Conservation (phyloP, 2,113 vertebrate species). For the Chaetodon auriga region DNA sequence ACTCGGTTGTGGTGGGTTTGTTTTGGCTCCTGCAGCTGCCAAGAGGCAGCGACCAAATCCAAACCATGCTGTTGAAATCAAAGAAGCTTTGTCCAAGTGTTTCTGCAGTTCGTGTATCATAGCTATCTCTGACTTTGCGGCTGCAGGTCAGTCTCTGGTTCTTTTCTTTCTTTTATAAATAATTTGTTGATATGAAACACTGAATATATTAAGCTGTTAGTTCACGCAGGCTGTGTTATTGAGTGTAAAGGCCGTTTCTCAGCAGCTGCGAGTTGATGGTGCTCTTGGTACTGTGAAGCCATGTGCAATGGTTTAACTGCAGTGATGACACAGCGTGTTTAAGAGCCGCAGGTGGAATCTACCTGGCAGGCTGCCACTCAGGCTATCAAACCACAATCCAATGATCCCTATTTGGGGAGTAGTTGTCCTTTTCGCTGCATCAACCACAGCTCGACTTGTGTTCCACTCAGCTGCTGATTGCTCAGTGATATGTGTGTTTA, state of each 20-base stretch:
- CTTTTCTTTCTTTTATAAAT: not conserved
- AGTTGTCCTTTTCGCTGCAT: conserved; percentile 62
- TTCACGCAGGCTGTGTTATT: not conserved
- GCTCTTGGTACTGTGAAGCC: conserved; percentile 16
- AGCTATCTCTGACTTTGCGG: not conserved
- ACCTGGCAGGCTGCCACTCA: conserved; percentile 71
- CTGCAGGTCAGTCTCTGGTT: not conserved
- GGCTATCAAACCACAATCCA: conserved; percentile 63
- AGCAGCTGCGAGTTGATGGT: conserved; percentile 37
- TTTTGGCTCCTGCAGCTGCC: not conserved
- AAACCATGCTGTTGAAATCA: not conserved
- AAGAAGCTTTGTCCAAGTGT: not conserved
- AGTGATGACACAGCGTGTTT: conserved; percentile 48
- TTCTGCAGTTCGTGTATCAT: not conserved
- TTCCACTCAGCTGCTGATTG: conserved; percentile 64
- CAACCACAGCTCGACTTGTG: conserved; percentile 44
- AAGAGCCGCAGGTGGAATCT: conserved; percentile 66
- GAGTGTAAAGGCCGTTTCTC: conserved; percentile 14
- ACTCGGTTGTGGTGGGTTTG: not conserved
- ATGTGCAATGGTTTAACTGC: conserved; percentile 26
- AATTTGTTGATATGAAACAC: not conserved
- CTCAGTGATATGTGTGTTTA: conserved; percentile 72
- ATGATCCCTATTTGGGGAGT: conserved; percentile 52
- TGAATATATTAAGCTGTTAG: not conserved
- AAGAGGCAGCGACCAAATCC: not conserved